phyloP scores from a whole-genome alignment of 2,797 vertebrate species.

The Myotis myotis region DNA sequence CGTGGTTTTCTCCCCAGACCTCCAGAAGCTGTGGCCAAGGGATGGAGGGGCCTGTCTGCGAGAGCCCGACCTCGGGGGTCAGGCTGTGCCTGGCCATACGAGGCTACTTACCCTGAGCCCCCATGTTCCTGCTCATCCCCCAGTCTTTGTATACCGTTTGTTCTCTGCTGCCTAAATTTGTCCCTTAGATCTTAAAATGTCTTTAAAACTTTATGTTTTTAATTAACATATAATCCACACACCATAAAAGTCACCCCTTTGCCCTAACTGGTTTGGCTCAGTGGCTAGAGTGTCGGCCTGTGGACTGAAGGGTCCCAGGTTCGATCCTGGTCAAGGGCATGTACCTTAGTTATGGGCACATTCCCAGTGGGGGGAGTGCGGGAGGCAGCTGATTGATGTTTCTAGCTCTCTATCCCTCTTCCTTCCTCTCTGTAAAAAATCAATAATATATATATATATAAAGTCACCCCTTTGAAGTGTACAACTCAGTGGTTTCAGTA shows the following conservation, averaged over 20 bases:
- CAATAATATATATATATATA: too few relatives aligned
- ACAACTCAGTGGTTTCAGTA: not conserved
- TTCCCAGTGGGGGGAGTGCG: too few relatives aligned
- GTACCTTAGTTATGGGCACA: too few relatives aligned
- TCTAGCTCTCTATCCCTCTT: too few relatives aligned
- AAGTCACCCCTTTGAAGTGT: not conserved
- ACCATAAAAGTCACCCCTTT: not conserved
- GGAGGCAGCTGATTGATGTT: too few relatives aligned
- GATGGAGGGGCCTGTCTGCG: not conserved
- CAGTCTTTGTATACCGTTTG: not conserved
- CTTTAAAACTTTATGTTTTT: not conserved
- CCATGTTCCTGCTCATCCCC: not conserved
- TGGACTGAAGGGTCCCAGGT: too few relatives aligned
- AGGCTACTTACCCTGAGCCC: not conserved
- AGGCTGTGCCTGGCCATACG: not conserved
- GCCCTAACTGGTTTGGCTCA: too few relatives aligned
- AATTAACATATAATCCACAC: not conserved
- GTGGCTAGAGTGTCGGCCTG: too few relatives aligned
- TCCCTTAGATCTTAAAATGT: not conserved
- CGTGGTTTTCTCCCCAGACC: not conserved
- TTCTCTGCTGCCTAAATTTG: not conserved
- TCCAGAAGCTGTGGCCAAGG: not conserved
- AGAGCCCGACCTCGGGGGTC: rapidly evolving
- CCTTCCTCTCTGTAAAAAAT: too few relatives aligned
- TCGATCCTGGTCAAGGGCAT: too few relatives aligned